Evolutionary conservation across 2,113 vertebrate species (phyloP).

Genomic region (Charina bottae): DNA sequence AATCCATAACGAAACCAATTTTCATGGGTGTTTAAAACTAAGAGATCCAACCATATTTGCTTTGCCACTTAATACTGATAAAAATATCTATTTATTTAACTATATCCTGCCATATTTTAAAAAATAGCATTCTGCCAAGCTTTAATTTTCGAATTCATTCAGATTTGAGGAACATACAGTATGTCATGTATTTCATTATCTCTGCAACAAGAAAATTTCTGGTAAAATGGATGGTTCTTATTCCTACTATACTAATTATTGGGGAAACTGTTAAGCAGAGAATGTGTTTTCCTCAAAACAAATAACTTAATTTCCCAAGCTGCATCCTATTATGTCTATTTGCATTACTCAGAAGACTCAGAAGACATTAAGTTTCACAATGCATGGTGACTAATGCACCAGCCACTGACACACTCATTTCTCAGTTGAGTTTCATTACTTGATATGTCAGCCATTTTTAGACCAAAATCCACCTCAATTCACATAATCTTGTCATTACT

Average conservation of each 20-base stretch:
- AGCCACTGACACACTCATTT: not conserved
- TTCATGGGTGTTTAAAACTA: not conserved
- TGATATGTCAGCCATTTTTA: not conserved
- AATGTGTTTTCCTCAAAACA: slow-evolving; percentile 23
- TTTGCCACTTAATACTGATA: not conserved
- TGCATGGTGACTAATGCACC: not conserved
- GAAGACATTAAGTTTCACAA: not conserved
- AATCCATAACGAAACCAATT: not conserved
- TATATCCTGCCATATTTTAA: not conserved
- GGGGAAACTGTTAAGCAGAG: slow-evolving; percentile 21
- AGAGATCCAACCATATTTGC: not conserved
- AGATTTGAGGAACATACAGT: not conserved
- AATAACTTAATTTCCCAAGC: slow-evolving; percentile 40
- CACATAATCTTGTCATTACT: rapidly evolving
- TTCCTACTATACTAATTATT: slow-evolving; percentile 16
- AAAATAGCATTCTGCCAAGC: not conserved
- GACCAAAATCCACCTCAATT: slow-evolving; percentile 5
- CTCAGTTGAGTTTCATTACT: rapidly evolving
- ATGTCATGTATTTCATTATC: not conserved
- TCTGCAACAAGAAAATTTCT: not conserved
- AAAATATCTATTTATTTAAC: not conserved
- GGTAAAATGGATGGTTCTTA: not conserved
- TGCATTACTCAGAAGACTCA: slow-evolving; percentile 5
- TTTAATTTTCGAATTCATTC: slow-evolving; percentile 4
- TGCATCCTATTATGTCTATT: slow-evolving; percentile 4